These are phyloP conservation scores for Scytalopus superciliaris DNA, from an alignment of 2,113 vertebrate genomes.

Conservation along the genomic window DNA sequence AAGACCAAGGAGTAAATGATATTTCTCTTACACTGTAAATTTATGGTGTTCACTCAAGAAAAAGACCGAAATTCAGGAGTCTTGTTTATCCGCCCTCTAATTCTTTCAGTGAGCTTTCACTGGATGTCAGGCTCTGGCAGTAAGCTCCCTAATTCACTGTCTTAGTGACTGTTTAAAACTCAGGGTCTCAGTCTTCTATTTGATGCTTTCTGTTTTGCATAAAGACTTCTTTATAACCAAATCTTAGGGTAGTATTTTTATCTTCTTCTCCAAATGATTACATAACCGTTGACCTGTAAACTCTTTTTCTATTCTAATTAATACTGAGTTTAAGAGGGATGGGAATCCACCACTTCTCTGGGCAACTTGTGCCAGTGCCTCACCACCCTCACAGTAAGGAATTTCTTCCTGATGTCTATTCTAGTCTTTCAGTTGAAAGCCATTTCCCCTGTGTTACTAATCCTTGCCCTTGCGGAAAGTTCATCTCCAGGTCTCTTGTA, in stretches of 20 bases:
- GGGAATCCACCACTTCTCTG: background rate
- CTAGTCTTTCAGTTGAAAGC: background rate
- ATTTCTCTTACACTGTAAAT: background rate
- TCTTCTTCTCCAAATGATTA: background rate
- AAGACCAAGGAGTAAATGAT: background rate
- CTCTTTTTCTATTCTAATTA: background rate
- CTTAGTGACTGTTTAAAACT: background rate
- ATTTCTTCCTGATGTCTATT: background rate
- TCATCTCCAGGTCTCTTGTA: background rate
- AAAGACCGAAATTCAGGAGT: background rate
- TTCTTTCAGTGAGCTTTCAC: background rate
- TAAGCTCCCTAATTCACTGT: background rate
- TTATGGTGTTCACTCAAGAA: background rate
- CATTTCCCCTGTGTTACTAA: no score
- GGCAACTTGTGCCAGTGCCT: fast-evolving
- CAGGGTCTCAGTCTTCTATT: background rate
- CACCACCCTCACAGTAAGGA: background rate
- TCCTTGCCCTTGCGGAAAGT: fast-evolving
- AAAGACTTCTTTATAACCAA: background rate
- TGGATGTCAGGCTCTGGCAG: background rate
- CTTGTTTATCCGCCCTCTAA: background rate
- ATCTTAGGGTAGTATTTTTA: background rate
- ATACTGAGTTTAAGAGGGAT: background rate
- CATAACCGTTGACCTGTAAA: background rate
- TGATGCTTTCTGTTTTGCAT: background rate